Evolutionary conservation across 2,113 vertebrate genomes (phyloP), one percentile per base, ranked within the genome.

Genomic region (Caloenas nicobarica): DNA sequence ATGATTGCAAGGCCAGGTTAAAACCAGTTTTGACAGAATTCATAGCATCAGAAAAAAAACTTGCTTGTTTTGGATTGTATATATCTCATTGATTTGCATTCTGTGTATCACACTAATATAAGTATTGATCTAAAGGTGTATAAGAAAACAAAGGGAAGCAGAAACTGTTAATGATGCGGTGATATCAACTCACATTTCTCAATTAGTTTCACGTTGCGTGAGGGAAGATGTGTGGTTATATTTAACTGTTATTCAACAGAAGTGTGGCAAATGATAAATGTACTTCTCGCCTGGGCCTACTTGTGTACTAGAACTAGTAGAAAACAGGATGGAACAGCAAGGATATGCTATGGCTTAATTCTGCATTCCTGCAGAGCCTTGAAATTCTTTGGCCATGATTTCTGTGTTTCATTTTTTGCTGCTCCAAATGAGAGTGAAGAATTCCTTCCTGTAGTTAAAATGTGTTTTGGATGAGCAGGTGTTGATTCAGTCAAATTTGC

Each of bases 381-480:
- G 76, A 90, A 91, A 93, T 64, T 50, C 64, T 89, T 92, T 94
- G 57, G 91, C 79, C 58, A 7, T 48, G 13, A 66, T 90, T 94
- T 88, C 69, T 81, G 15, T 73, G 40, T 53, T 90, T 72, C 26
- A 2, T 14, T 74, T 89, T 92, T 61, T 62, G 4, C 60, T 79
- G 44, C 53, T 87, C 23, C 57, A 94, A 81, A 92, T 65, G 50
- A 89, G 76, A 81, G 44, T 24, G 40, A 96, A 94, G 54, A 89
- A 92, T 86, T 96, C 70, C 91, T 96, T 95, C 93, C 91, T 79
- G 77, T 90, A 88, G 88, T 84, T 96, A 77, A 91, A 90, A 85
- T 77, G 58, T 83, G 77, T 65, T 92, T 86, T 91, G 86, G 81
- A 94, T 56, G 54, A 95, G 86, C 91, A 95, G 96, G 89, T 96